Evolutionary conservation across 2,113 vertebrate genomes (phyloP).

Genomic region (Oxygymnocypris stewartii): DNA sequence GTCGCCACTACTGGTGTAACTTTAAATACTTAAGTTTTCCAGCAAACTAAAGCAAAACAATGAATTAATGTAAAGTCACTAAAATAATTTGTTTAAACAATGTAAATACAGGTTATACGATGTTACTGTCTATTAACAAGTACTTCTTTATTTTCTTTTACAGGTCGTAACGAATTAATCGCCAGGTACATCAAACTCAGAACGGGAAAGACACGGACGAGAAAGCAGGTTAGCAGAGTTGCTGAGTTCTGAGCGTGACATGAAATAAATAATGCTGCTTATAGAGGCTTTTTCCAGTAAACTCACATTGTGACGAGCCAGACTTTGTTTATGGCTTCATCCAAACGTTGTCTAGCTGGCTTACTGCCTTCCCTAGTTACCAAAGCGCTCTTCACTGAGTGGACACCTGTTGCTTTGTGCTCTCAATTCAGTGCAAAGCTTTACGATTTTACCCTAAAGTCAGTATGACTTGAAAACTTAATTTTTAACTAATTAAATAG

Average conservation of each 20-base stretch:
- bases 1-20: not conserved
- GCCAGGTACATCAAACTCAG: constrained; percentile 99
- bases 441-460: not conserved
- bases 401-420: constrained; percentile 45
- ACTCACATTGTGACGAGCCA: not conserved
- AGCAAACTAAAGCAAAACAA: not conserved
- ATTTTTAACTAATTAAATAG: not conserved
- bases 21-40: not conserved
- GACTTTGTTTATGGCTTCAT: constrained; percentile 1
- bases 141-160: constrained; percentile 32
- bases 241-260: not conserved
- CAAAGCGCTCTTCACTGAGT: not conserved
- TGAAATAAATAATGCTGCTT: not conserved
- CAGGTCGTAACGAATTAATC: constrained; percentile 99
- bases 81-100: not conserved
- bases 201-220: constrained; percentile 97
- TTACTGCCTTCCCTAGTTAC: constrained; percentile 14
- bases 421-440: not conserved
- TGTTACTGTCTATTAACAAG: not conserved
- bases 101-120: not conserved
- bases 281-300: constrained; percentile 1
- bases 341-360: constrained; percentile 18
- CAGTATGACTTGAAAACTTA: not conserved
- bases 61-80: not conserved
- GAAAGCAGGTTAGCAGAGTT: constrained; percentile 90